These are phyloP conservation scores for Lamproptera curius DNA, from an alignment of 2,888 invertebrate species.

Conservation along the genomic window DNA sequence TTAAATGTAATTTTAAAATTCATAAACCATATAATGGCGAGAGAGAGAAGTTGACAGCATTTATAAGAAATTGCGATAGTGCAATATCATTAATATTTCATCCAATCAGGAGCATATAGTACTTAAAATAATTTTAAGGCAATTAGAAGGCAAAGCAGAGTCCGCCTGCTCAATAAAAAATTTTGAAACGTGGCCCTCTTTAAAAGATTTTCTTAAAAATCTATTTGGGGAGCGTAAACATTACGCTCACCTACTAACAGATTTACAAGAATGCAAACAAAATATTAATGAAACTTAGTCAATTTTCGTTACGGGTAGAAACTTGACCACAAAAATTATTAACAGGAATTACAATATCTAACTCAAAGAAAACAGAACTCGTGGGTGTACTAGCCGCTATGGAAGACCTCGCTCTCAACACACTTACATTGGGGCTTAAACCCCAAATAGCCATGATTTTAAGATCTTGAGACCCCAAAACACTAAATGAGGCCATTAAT, in stretches of 20 bases:
- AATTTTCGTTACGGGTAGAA: slow-evolving; percentile 28
- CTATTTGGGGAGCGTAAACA: too few species aligned
- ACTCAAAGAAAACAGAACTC: background rate
- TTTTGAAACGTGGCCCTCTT: too few species aligned
- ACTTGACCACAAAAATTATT: slow-evolving; percentile 25
- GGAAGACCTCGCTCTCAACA: background rate
- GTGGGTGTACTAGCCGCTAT: background rate
- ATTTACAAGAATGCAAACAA: slow-evolving; percentile 30
- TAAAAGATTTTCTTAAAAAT: too few species aligned
- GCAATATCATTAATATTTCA: too few species aligned
- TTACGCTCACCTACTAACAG: slow-evolving; percentile 27
- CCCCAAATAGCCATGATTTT: background rate
- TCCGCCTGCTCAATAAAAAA: too few species aligned
- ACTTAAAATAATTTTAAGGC: too few species aligned
- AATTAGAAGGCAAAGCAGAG: too few species aligned
- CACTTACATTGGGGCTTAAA: background rate
- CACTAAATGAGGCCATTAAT: background rate
- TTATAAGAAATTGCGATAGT: too few species aligned
- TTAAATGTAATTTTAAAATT: too few species aligned
- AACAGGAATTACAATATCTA: background rate
- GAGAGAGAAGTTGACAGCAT: too few species aligned
- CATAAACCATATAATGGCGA: too few species aligned
- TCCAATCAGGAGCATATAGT: too few species aligned
- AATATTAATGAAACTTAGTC: slow-evolving; percentile 24
- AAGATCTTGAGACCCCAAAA: background rate